Conservation (phyloP, 2,113 vertebrate genomes). For the Conger conger region DNA sequence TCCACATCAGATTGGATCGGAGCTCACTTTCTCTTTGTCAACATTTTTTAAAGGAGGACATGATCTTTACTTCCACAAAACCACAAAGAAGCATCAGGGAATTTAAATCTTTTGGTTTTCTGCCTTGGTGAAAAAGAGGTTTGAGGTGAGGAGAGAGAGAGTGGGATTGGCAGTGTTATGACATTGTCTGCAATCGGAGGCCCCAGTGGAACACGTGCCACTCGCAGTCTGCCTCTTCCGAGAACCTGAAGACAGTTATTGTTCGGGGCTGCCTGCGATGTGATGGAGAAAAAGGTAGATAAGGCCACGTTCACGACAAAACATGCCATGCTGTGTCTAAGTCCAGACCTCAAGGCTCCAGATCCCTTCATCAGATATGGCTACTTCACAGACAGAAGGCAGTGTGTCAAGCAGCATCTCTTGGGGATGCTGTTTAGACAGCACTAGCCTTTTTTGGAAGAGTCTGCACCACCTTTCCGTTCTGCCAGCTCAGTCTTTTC, state of each 20-base stretch:
- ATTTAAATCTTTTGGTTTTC: background rate
- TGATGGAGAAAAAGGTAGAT: background rate
- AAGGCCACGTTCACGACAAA: background rate
- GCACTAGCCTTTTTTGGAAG: background rate
- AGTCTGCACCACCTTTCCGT: background rate
- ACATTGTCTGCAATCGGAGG: background rate
- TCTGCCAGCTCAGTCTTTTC: background rate
- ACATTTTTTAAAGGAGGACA: background rate
- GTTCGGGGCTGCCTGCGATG: background rate
- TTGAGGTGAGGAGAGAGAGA: background rate
- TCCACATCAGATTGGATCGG: background rate
- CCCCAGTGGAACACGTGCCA: background rate
- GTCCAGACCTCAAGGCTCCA: background rate
- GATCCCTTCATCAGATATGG: background rate
- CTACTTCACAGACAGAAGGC: background rate
- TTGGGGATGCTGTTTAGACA: background rate
- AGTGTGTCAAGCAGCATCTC: background rate
- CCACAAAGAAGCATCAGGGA: background rate
- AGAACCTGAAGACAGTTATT: background rate
- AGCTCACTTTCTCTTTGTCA: background rate
- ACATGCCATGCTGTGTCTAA: slow-evolving; percentile 16
- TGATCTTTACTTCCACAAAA: background rate
- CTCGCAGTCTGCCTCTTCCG: too few relatives aligned
- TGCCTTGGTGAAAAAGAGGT: background rate
- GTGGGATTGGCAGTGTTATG: background rate